Evolutionary conservation across 2,888 invertebrate species (phyloP).

Genomic region (Lutraria lutraria): DNA sequence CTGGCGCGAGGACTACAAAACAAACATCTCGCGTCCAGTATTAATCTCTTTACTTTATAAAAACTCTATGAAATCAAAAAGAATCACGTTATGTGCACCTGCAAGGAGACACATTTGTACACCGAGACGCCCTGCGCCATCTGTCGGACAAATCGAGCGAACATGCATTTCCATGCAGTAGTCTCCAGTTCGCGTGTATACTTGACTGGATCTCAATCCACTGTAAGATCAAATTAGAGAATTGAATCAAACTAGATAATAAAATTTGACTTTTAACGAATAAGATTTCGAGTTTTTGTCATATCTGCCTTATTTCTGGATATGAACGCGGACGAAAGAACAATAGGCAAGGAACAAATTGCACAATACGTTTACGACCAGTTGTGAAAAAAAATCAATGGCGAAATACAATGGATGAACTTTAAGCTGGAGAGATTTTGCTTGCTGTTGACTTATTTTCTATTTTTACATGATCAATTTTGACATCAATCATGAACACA

Average conservation of each 20-base stretch:
- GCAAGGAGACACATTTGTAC: constrained; percentile 26
- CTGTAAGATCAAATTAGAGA: constrained; percentile 17
- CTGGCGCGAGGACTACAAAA: background rate
- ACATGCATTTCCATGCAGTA: constrained; percentile 38
- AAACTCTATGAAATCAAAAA: constrained; percentile 9
- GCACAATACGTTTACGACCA: too few species aligned
- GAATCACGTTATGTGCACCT: constrained; percentile 35
- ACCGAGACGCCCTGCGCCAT: constrained; percentile 36
- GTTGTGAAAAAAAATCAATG: too few species aligned
- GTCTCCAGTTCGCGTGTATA: background rate
- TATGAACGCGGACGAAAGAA: background rate
- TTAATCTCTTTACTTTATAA: constrained; percentile 25
- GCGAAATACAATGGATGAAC: too few species aligned
- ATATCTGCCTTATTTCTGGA: background rate
- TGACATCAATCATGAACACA: too few species aligned
- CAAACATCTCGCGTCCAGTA: constrained; percentile 8
- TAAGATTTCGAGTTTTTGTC: background rate
- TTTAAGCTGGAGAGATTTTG: too few species aligned
- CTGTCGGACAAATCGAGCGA: constrained; percentile 42
- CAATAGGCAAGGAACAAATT: background rate
- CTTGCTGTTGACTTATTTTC: too few species aligned
- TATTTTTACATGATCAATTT: too few species aligned
- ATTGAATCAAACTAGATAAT: constrained; percentile 22
- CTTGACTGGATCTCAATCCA: background rate
- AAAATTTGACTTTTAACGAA: background rate